These are phyloP conservation scores for Limosa lapponica DNA, from an alignment of 2,797 vertebrate species.

Conservation along the genomic window DNA sequence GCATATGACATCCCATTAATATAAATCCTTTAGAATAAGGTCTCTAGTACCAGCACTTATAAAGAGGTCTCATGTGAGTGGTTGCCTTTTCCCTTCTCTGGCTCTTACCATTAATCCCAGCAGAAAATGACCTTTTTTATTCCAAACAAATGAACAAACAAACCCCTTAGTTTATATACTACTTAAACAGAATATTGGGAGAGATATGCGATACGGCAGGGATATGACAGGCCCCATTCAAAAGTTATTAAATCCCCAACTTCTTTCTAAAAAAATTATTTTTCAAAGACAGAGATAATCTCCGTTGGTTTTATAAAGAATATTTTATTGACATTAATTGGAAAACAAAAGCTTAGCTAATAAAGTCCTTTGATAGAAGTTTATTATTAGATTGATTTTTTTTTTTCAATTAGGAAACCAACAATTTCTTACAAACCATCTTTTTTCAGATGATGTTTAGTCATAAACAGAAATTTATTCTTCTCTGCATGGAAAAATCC, in stretches of 20 bases:
- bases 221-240: background rate
- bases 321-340: background rate
- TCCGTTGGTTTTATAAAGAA: background rate
- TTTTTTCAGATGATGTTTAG: background rate
- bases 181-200: background rate
- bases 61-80: background rate
- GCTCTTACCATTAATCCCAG: background rate
- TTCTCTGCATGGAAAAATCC: background rate
- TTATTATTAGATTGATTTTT: background rate
- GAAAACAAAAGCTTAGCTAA: background rate
- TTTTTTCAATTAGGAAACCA: background rate
- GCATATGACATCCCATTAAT: background rate
- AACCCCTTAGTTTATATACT: background rate
- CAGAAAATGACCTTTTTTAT: background rate
- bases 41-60: background rate
- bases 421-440: background rate
- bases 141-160: background rate
- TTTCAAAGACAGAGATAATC: background rate
- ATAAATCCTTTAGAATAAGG: background rate
- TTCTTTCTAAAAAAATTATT: background rate
- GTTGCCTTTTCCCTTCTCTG: background rate
- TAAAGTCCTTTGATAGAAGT: background rate
- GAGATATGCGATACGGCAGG: background rate
- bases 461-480: background rate
- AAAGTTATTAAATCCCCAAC: background rate